Conservation (phyloP, 2,113 vertebrate genomes). For the Rhodinocichla rosea region DNA sequence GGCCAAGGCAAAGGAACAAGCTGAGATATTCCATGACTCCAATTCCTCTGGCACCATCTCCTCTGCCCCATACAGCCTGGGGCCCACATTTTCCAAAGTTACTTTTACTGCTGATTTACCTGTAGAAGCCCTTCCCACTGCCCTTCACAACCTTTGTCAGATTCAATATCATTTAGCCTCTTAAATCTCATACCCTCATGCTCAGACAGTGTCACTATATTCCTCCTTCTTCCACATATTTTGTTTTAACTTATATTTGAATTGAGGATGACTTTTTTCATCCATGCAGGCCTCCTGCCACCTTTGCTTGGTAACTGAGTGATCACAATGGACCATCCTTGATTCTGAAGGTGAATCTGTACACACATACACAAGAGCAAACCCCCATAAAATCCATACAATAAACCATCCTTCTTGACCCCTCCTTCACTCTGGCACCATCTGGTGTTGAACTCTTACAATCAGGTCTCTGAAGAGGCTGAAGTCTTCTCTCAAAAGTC, state of each 20-base stretch:
- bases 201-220: background rate
- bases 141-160: background rate
- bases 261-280: background rate
- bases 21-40: background rate
- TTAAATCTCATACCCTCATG: background rate
- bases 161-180: background rate
- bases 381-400: accelerated
- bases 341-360: background rate
- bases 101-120: background rate
- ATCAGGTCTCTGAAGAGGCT: background rate
- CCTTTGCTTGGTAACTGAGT: background rate
- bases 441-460: background rate
- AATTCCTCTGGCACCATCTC: background rate
- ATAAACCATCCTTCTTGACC: background rate
- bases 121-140: background rate
- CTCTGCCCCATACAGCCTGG: background rate
- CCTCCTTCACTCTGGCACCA: background rate
- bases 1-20: background rate
- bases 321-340: background rate
- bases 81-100: background rate
- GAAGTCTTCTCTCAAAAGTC: background rate
- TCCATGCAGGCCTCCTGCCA: background rate
- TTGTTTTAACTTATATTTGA: background rate
- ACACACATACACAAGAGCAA: background rate
- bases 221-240: background rate